These are phyloP conservation scores for Aspidiotus destructor DNA, from an alignment of 2,888 invertebrate species.

Conservation along the genomic window DNA sequence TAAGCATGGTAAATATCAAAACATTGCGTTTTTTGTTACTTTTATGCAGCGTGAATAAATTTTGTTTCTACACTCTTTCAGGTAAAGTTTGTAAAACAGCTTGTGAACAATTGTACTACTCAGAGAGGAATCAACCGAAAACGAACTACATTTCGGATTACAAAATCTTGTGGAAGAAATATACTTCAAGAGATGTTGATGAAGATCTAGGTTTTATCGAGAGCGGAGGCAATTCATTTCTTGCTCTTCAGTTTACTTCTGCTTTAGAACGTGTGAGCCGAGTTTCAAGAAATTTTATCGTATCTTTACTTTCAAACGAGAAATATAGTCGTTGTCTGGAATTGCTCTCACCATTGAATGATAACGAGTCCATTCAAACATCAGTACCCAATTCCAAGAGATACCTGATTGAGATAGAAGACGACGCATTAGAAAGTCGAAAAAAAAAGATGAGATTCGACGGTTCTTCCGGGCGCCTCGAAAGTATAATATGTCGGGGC, in stretches of 20 bases:
- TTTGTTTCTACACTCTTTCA: not conserved
- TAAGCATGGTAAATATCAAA: constrained; percentile 16
- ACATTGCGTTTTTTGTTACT: constrained; percentile 8
- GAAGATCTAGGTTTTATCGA: constrained; percentile 47
- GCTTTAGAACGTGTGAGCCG: not conserved
- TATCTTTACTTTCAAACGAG: constrained; percentile 10
- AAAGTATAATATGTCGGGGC: too few species aligned
- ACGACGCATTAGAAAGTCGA: too few species aligned
- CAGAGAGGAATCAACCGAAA: not conserved
- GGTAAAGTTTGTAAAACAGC: constrained; percentile 20
- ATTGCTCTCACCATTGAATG: too few species aligned
- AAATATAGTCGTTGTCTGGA: constrained; percentile 7
- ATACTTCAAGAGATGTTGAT: constrained; percentile 4
- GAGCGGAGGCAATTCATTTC: constrained; percentile 62
- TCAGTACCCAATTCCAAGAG: too few species aligned
- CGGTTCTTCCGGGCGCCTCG: too few species aligned
- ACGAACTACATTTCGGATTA: not conserved
- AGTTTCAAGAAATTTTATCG: constrained; percentile 14
- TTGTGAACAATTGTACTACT: constrained; percentile 11
- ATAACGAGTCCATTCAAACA: too few species aligned
- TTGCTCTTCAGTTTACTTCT: constrained; percentile 50
- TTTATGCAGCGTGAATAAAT: not conserved
- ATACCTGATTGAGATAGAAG: too few species aligned
- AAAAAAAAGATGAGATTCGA: too few species aligned
- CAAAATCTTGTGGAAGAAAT: constrained; percentile 15